Evolutionary conservation across 2,113 vertebrate genomes (phyloP).

Genomic region (Tretioscincus oriximinensis): DNA sequence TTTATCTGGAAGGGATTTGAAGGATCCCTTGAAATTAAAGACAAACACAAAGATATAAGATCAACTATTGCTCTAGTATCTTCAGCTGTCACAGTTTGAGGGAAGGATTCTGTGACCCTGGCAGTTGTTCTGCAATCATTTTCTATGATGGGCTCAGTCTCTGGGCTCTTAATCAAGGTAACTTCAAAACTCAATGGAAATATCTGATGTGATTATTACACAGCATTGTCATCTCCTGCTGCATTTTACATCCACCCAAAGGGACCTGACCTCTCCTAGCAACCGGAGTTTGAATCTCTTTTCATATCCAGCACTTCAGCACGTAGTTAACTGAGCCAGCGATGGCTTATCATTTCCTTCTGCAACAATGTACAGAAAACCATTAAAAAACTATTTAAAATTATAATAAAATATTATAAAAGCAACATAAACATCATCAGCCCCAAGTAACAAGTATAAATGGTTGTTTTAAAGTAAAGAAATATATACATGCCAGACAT

Average conservation of each 20-base stretch:
- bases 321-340: constrained; percentile 34
- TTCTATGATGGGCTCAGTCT: constrained; percentile 20
- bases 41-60: constrained; percentile 16
- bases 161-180: constrained; percentile 42
- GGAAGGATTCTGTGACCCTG: constrained; percentile 30
- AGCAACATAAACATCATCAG: constrained; percentile 35
- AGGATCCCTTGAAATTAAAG: not conserved
- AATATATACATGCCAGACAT: too few species aligned
- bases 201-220: constrained; percentile 33
- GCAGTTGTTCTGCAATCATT: constrained; percentile 16
- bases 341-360: constrained; percentile 39
- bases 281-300: constrained; percentile 36
- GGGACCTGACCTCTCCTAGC: constrained; percentile 12
- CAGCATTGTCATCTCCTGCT: not conserved
- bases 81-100: constrained; percentile 41
- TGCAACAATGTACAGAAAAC: constrained; percentile 39
- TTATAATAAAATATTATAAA: too few species aligned
- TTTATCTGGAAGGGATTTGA: not conserved
- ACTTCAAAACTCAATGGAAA: constrained; percentile 13
- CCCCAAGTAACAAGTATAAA: too few species aligned
- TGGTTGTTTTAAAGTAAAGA: too few species aligned
- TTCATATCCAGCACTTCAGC: constrained; percentile 45
- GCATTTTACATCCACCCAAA: constrained; percentile 16
- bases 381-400: too few species aligned
- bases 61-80: constrained; percentile 35